phyloP scores from a whole-genome alignment of 2,113 vertebrate genomes.

The Nothoprocta pentlandii region DNA sequence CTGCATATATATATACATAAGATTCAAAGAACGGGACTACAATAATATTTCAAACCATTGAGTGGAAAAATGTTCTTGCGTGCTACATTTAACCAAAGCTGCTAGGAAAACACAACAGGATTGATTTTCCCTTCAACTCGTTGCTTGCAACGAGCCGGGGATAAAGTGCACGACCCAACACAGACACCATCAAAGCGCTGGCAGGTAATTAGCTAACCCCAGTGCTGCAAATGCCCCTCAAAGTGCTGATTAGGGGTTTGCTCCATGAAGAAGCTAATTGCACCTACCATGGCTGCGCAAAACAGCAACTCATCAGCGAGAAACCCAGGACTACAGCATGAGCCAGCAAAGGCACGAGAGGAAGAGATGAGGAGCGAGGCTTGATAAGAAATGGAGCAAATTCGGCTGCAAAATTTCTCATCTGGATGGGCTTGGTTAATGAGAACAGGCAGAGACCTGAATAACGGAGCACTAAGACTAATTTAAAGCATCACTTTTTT shows the following conservation, averaged over 20 bases:
- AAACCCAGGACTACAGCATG: background rate
- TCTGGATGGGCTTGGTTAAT: background rate
- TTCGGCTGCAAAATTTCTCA: background rate
- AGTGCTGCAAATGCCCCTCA: background rate
- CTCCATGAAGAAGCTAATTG: background rate
- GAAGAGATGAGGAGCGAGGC: background rate
- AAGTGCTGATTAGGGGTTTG: conserved; percentile 8
- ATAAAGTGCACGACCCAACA: background rate
- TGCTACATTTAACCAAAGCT: background rate
- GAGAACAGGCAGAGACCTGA: background rate
- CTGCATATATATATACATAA: fast-evolving
- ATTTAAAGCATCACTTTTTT: background rate
- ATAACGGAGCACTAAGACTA: background rate
- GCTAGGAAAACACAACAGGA: background rate
- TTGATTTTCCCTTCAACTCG: background rate
- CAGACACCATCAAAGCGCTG: background rate
- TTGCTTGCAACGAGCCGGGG: background rate
- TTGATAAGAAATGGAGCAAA: background rate
- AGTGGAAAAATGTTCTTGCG: background rate
- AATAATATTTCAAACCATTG: background rate
- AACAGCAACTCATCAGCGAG: background rate
- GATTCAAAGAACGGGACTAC: background rate
- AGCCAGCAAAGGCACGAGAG: background rate
- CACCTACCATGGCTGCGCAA: background rate
- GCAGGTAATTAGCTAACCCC: background rate